These are phyloP conservation scores for Vanessa atalanta DNA, from an alignment of 1,140 invertebrate genomes.

Conservation along the genomic window DNA sequence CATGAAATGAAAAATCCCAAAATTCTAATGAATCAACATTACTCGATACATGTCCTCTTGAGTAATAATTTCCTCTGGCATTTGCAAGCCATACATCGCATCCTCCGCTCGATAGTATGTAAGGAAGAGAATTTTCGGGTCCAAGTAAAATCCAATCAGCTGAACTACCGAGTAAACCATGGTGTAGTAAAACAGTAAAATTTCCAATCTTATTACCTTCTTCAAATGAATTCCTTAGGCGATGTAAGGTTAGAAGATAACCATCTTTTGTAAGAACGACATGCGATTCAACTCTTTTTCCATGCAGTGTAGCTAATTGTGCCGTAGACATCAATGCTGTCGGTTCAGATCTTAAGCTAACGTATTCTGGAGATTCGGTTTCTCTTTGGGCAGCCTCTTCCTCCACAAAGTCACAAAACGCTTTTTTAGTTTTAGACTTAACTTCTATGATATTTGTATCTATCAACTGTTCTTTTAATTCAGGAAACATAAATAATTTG, in stretches of 20 bases:
- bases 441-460: not conserved
- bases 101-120: slow-evolving; percentile 81
- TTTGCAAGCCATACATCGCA: slow-evolving; percentile 86
- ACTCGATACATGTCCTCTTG: slow-evolving; percentile 72
- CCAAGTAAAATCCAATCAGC: slow-evolving; percentile 88
- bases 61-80: slow-evolving; percentile 84
- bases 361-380: slow-evolving; percentile 34
- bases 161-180: slow-evolving; percentile 88
- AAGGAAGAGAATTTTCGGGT: slow-evolving; percentile 83
- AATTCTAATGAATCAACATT: slow-evolving; percentile 76
- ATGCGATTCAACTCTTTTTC: slow-evolving; percentile 84
- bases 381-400: slow-evolving; percentile 36
- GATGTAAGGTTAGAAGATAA: slow-evolving; percentile 81
- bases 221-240: slow-evolving; percentile 79
- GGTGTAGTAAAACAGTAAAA: slow-evolving; percentile 84
- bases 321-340: slow-evolving; percentile 59
- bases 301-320: slow-evolving; percentile 82
- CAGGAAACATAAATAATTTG: slow-evolving; percentile 36
- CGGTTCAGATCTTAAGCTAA: slow-evolving; percentile 42
- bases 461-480: slow-evolving; percentile 5
- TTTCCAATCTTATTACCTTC: slow-evolving; percentile 19
- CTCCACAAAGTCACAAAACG: slow-evolving; percentile 39
- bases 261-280: slow-evolving; percentile 81
- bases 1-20: slow-evolving; percentile 85
- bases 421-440: slow-evolving; percentile 32